These are phyloP conservation scores for Sparus aurata DNA, from an alignment of 2,797 vertebrate genomes.

Conservation along the genomic window DNA sequence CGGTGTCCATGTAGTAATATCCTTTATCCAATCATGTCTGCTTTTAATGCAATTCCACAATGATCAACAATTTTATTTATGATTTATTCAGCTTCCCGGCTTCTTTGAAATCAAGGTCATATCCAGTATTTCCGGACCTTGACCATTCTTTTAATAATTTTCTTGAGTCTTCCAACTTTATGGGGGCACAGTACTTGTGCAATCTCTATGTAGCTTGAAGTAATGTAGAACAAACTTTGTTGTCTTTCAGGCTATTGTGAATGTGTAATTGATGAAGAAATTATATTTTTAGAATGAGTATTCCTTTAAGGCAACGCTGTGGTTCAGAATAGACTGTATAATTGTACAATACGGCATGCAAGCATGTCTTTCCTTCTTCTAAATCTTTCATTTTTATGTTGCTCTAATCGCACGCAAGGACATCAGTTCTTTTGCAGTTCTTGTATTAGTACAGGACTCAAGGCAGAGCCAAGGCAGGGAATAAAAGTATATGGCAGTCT, in stretches of 20 bases:
- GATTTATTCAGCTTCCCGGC: no score
- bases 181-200: not conserved
- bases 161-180: not conserved
- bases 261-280: not conserved
- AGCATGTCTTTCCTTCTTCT: constrained; percentile 9
- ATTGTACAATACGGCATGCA: not conserved
- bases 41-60: no score
- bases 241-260: not conserved
- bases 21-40: no score
- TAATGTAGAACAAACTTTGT: not conserved
- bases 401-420: not conserved
- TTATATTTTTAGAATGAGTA: not conserved
- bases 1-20: no score
- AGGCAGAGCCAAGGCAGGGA: not conserved
- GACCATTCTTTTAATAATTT: no score
- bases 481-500: not conserved
- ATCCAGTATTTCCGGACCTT: no score
- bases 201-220: not conserved
- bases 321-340: not conserved
- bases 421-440: not conserved
- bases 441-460: not conserved
- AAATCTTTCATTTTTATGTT: constrained; percentile 2
- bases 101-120: no score
- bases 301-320: not conserved
- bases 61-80: no score